A percentile compares a stretch with the other conserved stretches of the same genome.
Evolutionary conservation across 2,888 invertebrate genomes (phyloP).

Genomic region (Coenonympha arcania): DNA sequence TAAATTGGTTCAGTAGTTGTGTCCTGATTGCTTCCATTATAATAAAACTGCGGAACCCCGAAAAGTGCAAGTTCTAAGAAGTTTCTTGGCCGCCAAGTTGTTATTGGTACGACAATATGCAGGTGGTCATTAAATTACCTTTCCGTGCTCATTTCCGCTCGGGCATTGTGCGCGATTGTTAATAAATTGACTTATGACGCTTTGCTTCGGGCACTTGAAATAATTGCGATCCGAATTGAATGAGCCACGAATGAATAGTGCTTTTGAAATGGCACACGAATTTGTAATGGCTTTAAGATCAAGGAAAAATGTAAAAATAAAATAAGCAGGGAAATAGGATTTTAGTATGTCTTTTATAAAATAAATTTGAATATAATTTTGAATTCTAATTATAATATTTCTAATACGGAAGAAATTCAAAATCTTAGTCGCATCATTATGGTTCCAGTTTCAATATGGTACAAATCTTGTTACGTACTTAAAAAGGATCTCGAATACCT

Average conservation of each 20-base stretch:
- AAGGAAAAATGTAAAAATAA: background rate
- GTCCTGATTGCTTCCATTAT: no score
- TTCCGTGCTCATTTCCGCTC: constrained; percentile 61
- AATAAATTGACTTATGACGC: constrained; percentile 14
- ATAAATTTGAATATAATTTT: no score
- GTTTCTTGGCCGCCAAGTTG: constrained; percentile 28
- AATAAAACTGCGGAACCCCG: background rate
- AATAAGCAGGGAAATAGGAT: no score
- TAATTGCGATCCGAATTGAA: constrained; percentile 18
- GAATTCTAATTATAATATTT: no score
- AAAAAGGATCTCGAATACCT: no score
- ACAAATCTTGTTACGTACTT: no score
- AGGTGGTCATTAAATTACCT: constrained; percentile 64
- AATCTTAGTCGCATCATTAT: no score
- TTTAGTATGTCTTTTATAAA: no score
- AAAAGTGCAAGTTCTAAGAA: constrained; percentile 17
- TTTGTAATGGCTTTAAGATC: background rate
- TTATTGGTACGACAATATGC: constrained; percentile 35
- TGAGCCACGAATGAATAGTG: background rate
- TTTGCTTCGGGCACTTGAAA: constrained; percentile 9
- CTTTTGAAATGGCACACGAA: background rate
- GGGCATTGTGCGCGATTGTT: constrained; percentile 5
- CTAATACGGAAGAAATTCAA: no score
- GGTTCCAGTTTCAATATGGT: no score
- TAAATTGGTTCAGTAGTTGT: no score